A percentile compares a stretch with the other conserved stretches of the same genome.
Conservation (phyloP, 37 sponge, comb jelly and placozoan genomes). For the Petrosia ficiformis region DNA sequence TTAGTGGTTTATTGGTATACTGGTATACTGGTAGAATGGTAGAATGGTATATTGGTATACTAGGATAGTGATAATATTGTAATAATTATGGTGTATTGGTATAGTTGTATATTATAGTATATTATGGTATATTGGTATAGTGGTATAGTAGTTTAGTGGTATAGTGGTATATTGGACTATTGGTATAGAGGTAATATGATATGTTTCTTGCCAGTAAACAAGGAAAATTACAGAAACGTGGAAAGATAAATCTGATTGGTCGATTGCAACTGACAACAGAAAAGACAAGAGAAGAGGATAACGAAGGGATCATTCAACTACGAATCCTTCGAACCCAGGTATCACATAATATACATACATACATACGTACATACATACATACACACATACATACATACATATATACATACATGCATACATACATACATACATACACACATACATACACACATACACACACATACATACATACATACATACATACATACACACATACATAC, state of each 20-base stretch:
- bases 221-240: conserved; percentile 83
- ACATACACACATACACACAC: conserved; percentile 33
- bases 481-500: not conserved
- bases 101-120: too few species aligned
- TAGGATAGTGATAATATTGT: too few species aligned
- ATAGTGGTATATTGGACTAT: too few species aligned
- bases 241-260: conserved; percentile 87
- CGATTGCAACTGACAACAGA: conserved; percentile 89
- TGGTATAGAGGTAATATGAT: too few species aligned
- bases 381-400: conserved; percentile 29
- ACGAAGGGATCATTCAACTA: conserved; percentile 80
- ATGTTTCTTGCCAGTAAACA: conserved; percentile 54
- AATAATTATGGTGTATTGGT: too few species aligned
- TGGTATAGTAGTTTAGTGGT: too few species aligned
- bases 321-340: conserved; percentile 86
- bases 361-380: conserved; percentile 18
- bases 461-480: not conserved
- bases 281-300: conserved; percentile 87
- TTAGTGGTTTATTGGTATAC: too few species aligned
- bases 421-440: conserved; percentile 26
- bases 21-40: too few species aligned
- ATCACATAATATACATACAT: conserved; percentile 5
- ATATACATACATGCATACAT: conserved; percentile 22
- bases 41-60: too few species aligned
- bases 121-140: too few species aligned